phyloP scores from a whole-genome alignment of 2,888 invertebrate genomes.

The Branchellion lobata region DNA sequence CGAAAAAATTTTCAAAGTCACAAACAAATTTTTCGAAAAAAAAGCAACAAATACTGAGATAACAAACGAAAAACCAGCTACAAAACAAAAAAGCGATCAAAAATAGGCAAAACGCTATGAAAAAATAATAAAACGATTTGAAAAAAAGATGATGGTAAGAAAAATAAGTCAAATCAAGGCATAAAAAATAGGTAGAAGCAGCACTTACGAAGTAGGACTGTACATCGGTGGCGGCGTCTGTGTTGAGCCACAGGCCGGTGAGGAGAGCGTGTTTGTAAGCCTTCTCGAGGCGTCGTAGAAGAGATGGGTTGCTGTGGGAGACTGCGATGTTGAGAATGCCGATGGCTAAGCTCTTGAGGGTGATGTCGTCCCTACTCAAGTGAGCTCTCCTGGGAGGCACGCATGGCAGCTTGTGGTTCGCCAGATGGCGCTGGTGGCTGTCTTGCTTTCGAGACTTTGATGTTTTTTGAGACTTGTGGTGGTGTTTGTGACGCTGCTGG shows the following conservation, averaged over 20 bases:
- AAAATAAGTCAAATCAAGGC: no score
- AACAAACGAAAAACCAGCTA: no score
- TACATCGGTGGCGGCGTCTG: conserved; percentile 47
- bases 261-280: conserved; percentile 48
- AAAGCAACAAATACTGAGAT: no score
- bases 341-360: conserved; percentile 49
- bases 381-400: background rate
- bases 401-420: background rate
- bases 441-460: background rate
- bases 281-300: conserved; percentile 39
- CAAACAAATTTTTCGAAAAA: no score
- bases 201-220: conserved; percentile 51
- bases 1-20: no score
- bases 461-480: background rate
- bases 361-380: conserved; percentile 48
- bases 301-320: conserved; percentile 31
- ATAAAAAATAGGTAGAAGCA: no score
- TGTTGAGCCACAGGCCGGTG: conserved; percentile 51
- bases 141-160: no score
- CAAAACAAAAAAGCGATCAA: no score
- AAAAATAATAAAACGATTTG: no score
- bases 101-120: no score
- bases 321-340: conserved; percentile 50
- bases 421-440: no score
- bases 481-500: no score